Conservation (phyloP, 1,140 invertebrate species). For the Marisa cornuarietis region DNA sequence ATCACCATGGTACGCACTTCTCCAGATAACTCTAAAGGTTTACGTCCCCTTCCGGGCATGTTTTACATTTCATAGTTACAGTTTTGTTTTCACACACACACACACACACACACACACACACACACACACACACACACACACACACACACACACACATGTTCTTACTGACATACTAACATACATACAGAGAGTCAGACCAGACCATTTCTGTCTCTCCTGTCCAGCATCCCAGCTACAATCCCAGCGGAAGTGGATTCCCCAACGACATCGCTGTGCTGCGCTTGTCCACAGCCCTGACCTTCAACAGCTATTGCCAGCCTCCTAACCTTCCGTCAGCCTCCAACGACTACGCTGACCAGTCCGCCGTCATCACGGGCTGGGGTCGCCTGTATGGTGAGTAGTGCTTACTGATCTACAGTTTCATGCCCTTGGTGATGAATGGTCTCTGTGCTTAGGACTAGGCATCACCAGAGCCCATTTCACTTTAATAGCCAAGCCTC, state of each 20-base stretch:
- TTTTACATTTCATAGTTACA: not conserved
- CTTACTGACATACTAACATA: not conserved
- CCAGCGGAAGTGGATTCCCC: slow-evolving; percentile 30
- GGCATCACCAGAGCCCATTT: too few species aligned
- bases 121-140: too few species aligned
- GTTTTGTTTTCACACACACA: too few species aligned
- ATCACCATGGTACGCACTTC: too few species aligned
- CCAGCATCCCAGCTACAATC: slow-evolving; percentile 30
- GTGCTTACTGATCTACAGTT: not conserved
- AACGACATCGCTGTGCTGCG: slow-evolving; percentile 32
- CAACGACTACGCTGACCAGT: slow-evolving; percentile 14
- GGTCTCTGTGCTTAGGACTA: too few species aligned
- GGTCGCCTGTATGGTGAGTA: slow-evolving; percentile 17
- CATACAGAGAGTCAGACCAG: not conserved
- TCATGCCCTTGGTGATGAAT: too few species aligned
- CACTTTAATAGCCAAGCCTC: too few species aligned
- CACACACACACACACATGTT: too few species aligned
- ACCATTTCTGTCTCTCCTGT: not conserved
- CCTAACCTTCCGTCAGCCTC: slow-evolving; percentile 11
- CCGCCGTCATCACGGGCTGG: slow-evolving; percentile 20
- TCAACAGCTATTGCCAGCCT: slow-evolving; percentile 7
- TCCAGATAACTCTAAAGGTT: not conserved
- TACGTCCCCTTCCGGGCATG: not conserved
- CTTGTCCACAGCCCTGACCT: not conserved
- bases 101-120: too few species aligned